Base-by-base conservation (phyloP, 1,140 invertebrate species). In the Hylaeus volcanicus region DNA sequence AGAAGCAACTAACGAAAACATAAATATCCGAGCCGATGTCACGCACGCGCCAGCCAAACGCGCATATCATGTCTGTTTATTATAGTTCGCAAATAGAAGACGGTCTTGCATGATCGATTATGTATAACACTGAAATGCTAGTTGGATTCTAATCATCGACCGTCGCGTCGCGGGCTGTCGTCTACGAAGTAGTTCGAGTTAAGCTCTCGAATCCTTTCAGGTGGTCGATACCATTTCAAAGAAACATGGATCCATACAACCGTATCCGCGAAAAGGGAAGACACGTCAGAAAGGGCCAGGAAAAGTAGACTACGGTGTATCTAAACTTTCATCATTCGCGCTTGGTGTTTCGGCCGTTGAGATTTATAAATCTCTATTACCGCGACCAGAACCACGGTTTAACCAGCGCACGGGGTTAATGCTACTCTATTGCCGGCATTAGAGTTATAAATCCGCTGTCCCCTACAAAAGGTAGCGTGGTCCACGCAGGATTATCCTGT, bases 391-490 rank as follows among this genome's bases (percentile, higher is more conserved):
- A 60, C 64, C 39, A 43, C n/a, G 76, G 45, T 74, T 80, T 69
- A 83, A 73, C 66, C 41, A n/a, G 12, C 26, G 53, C 37, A 15
- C 60, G 51, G 26, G 74, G 39, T 41, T 79, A 87, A 83, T 83
- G 65, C 81, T 83, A 78, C 74, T 76, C 75, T 83, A 83, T 74
- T 74, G 70, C 74, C 70, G 43, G 70, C 70, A 83, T 81, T 83
- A 73, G 74, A 81, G 74, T 83, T 86, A 86, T 86, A 86, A 87
- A 87, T 87, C 70, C 84, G 60, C 53, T 74, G 85, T 77, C 69
- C 37, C 39, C 39, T 26, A 68, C 84, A 82, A 68, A 81, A 68
- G 60, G 58, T 56, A 63, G 56, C 43, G 56, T 70, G 79, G 75
- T 79, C 56, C 56, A 56, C 43, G 53, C 51, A 48, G 64, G 64